Conservation (phyloP, 2,113 vertebrate genomes). For the Struthidea cinerea region DNA sequence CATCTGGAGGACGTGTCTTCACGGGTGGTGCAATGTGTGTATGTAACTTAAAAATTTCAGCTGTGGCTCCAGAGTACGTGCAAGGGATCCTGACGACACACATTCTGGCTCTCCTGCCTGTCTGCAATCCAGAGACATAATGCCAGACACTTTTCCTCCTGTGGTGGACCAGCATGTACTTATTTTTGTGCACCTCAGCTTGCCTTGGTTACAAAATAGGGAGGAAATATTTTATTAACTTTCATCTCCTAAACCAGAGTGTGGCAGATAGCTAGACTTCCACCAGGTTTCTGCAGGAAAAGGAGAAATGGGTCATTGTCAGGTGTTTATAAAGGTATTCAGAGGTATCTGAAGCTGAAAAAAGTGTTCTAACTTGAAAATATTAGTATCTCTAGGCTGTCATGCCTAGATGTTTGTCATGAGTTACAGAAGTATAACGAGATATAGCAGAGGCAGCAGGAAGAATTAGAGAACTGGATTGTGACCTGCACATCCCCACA, state of each 20-base stretch:
- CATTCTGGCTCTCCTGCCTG: background rate
- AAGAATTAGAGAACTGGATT: background rate
- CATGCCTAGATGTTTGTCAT: background rate
- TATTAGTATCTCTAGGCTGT: background rate
- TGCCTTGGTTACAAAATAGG: background rate
- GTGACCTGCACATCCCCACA: background rate
- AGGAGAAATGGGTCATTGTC: background rate
- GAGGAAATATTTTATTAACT: conserved; percentile 10
- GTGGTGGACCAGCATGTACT: background rate
- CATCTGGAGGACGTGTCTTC: background rate
- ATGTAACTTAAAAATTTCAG: background rate
- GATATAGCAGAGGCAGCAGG: background rate
- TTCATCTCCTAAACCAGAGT: background rate
- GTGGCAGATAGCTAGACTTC: background rate
- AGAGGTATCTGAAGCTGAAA: background rate
- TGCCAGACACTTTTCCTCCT: background rate
- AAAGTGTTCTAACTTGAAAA: background rate
- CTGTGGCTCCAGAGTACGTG: background rate
- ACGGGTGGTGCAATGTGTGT: background rate
- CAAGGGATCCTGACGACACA: background rate
- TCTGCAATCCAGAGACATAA: background rate
- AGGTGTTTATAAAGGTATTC: background rate
- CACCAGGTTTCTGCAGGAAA: background rate
- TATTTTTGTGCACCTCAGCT: background rate
- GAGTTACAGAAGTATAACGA: background rate